phyloP scores from a whole-genome alignment of 1,140 invertebrate genomes.

The Neodiprion virginianus region DNA sequence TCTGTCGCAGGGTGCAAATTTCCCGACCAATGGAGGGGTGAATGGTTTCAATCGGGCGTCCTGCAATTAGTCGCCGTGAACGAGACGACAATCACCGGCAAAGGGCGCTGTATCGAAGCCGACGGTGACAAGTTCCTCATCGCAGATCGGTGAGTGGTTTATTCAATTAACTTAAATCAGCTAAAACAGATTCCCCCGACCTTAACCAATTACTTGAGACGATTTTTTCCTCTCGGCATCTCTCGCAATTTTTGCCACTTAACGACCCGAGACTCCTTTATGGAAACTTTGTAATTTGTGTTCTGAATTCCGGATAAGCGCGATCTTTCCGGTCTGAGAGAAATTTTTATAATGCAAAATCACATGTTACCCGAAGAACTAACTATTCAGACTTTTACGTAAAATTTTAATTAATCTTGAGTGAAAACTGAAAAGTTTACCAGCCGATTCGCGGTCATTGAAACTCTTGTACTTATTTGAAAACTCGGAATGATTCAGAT shows the following conservation, averaged over 20 bases:
- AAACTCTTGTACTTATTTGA: too few species aligned
- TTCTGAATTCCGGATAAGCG: too few species aligned
- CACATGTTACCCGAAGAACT: too few species aligned
- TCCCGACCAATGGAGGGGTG: constrained; percentile 74
- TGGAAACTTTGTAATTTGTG: too few species aligned
- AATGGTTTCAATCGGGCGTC: constrained; percentile 80
- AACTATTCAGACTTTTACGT: too few species aligned
- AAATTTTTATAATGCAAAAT: too few species aligned
- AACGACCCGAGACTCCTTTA: too few species aligned
- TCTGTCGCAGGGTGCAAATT: constrained; percentile 69
- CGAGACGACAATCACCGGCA: constrained; percentile 73
- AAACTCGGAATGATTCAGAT: too few species aligned
- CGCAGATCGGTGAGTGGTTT: constrained; percentile 72
- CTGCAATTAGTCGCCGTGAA: constrained; percentile 72
- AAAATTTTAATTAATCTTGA: too few species aligned
- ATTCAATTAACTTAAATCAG: constrained; percentile 33
- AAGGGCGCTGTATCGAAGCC: constrained; percentile 76
- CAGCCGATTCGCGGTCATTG: too few species aligned
- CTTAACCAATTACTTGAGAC: constrained; percentile 16
- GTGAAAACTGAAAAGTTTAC: too few species aligned
- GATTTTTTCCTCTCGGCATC: background rate
- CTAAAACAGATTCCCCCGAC: background rate
- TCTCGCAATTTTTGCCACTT: background rate
- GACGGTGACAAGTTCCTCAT: constrained; percentile 79
- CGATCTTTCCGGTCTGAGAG: too few species aligned